These are phyloP conservation scores for Sialis lutaria DNA, from an alignment of 2,888 invertebrate species.

Conservation along the genomic window DNA sequence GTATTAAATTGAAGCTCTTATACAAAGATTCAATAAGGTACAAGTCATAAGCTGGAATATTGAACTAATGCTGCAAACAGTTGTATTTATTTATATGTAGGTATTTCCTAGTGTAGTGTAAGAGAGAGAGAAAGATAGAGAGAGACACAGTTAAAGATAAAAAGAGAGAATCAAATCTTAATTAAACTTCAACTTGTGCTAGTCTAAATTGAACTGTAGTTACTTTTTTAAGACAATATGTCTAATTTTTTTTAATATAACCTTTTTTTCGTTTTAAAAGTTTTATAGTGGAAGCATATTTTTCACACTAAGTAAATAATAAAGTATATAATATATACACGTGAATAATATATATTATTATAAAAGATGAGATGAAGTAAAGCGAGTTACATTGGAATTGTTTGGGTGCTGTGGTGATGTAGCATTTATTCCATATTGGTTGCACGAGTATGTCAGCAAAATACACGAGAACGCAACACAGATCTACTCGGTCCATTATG, in stretches of 20 bases:
- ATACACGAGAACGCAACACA: neutral
- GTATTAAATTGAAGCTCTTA: neutral
- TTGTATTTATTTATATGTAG: too few relatives aligned
- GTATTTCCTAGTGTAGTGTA: too few relatives aligned
- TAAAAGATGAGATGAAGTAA: neutral
- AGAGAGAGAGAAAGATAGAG: too few relatives aligned
- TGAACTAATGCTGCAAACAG: too few relatives aligned
- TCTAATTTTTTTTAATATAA: neutral
- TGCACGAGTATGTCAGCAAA: neutral
- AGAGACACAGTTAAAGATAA: neutral
- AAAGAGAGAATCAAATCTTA: neutral
- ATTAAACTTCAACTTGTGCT: neutral
- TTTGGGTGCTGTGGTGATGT: conserved; percentile 3
- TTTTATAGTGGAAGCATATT: neutral
- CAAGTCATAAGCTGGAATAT: too few relatives aligned
- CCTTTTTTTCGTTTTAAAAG: neutral
- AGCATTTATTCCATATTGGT: conserved; percentile 2
- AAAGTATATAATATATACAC: neutral
- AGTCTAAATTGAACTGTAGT: neutral
- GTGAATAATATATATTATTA: neutral
- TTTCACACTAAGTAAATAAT: conserved; percentile 1
- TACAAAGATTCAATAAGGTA: neutral
- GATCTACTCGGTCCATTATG: neutral
- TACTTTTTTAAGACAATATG: too few relatives aligned
- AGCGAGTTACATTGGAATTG: neutral